phyloP scores from a whole-genome alignment of 2,797 vertebrate species.

The Coccyzus lansbergi region DNA sequence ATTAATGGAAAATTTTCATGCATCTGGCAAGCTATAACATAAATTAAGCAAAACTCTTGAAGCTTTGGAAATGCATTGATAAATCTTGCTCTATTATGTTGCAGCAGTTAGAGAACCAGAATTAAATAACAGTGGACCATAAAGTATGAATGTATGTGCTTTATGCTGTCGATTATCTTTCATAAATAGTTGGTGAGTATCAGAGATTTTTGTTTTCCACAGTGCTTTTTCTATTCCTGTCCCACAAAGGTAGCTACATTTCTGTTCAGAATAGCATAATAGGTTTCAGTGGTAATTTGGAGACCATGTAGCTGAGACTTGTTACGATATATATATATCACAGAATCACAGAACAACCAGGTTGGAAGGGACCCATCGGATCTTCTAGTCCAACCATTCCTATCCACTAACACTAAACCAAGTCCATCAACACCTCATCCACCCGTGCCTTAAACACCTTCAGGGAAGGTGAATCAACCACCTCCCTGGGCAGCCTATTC shows the following conservation, averaged over 20 bases:
- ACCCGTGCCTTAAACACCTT: too few species aligned
- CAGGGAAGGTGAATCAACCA: too few species aligned
- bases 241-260: background rate
- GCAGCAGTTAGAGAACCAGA: background rate
- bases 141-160: background rate
- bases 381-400: too few species aligned
- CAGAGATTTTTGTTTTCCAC: background rate
- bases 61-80: background rate
- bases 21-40: background rate
- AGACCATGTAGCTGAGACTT: background rate
- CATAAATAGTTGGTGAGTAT: background rate
- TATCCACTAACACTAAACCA: too few species aligned
- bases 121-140: background rate
- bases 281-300: background rate
- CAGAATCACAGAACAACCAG: too few species aligned
- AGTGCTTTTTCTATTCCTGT: background rate
- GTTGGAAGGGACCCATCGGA: too few species aligned
- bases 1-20: background rate
- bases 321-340: too few species aligned
- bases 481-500: too few species aligned
- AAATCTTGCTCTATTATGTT: background rate
- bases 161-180: background rate
- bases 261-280: background rate
- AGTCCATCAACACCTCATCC: too few species aligned
- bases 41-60: background rate